phyloP scores from a whole-genome alignment of 2,113 vertebrate species.

The Ceyx margarethae region DNA sequence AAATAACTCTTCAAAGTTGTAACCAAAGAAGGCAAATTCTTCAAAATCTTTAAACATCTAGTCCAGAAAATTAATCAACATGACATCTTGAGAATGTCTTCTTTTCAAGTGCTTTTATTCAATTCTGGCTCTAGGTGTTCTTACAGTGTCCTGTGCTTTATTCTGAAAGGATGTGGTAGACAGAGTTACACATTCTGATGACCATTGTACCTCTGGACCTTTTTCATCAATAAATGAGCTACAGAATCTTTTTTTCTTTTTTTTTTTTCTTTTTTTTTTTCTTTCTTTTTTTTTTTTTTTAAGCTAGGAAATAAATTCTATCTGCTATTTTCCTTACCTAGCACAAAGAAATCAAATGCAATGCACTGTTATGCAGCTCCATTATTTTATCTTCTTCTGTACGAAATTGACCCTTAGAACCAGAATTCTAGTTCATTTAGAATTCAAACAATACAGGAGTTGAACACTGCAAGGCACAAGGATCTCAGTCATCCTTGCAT shows the following conservation, averaged over 20 bases:
- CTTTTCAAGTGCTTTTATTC: background rate
- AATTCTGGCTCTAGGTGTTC: background rate
- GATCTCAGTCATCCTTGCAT: background rate
- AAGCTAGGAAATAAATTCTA: background rate
- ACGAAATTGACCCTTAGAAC: background rate
- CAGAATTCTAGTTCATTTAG: background rate
- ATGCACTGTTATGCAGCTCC: background rate
- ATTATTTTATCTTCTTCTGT: background rate
- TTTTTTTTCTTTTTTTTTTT: no score
- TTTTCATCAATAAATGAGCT: background rate
- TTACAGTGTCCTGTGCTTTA: background rate
- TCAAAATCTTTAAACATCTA: background rate
- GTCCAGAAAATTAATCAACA: background rate
- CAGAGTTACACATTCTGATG: background rate
- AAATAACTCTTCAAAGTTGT: background rate
- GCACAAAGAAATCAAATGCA: background rate
- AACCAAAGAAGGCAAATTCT: background rate
- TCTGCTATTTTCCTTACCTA: background rate
- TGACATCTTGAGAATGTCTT: background rate
- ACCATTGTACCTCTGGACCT: accelerated
- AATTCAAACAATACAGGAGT: background rate
- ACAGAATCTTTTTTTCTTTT: background rate
- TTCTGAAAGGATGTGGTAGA: background rate
- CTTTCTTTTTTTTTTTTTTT: background rate
- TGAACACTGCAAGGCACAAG: background rate